Evolutionary conservation across 2,888 invertebrate species (phyloP), one percentile per base, ranked within the genome.

Genomic region (Caenorhabditis sp.): DNA sequence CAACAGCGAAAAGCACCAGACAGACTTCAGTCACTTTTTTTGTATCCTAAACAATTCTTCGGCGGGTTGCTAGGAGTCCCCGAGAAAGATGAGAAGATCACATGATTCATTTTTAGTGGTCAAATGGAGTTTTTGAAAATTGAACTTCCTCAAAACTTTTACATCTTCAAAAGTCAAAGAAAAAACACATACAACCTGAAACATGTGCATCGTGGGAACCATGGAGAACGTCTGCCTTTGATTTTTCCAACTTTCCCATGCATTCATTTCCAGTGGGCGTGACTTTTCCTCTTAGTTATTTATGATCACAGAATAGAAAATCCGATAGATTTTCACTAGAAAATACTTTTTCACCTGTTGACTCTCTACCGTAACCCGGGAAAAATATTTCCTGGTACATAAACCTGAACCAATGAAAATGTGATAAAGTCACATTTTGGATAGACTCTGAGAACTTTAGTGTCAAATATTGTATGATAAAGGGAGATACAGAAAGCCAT

Each of bases 361-460:
- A 1, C n/a, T 14, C 49, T 26, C 0, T 68, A 68, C 68, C 54
- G 68, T 68, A 68, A 22, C 12, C 35, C 0, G 49, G 1, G 0
- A 44, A 28, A 35, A 35, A 35, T 8, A 26, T 41, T 70, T 72
- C 70, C 70, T 59, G 59, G 70, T 72, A 72, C 59, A 59, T 22
- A 59, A 47, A 72, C 22, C 44, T 44, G 24, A 47, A 41, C 2
- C 14, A 19, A 61, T 1, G 31, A 22, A 59, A 59, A 22, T 58
- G 7, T 31, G 19, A 22, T 38, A 12, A 22, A 59, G 35, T 12
- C 38, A 6, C 10, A 49, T 49, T 49, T 49, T 49, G n/a, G 2
- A 12, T 22, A 49, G 19, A 19, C 1, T 49, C 19, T 8, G 5
- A 3, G n/a, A 49, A 49, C 5, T n/a, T 12, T 22, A n/a, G 1